These are phyloP conservation scores for Sarcophaga variegata DNA, from an alignment of 2,888 invertebrate genomes.

Conservation along the genomic window DNA sequence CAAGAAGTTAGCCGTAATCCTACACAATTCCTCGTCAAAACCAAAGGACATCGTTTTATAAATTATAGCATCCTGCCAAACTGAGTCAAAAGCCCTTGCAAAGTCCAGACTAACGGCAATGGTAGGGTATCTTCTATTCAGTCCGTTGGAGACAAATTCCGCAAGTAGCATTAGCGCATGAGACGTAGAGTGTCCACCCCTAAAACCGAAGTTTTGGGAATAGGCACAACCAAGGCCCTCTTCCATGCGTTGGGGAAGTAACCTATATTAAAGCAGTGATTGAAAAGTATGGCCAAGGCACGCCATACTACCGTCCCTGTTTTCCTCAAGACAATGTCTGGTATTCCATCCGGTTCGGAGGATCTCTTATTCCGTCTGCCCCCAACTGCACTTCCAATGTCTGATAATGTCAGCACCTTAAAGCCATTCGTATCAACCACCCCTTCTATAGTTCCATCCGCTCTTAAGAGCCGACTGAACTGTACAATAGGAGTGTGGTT, in stretches of 20 bases:
- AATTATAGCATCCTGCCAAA: too few relatives aligned
- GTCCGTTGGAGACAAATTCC: background rate
- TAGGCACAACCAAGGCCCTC: background rate
- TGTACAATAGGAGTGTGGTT: slow-evolving; percentile 26
- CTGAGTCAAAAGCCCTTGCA: background rate
- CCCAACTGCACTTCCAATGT: too few relatives aligned
- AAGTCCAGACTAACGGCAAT: slow-evolving; percentile 12
- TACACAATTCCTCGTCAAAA: background rate
- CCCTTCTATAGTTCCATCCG: too few relatives aligned
- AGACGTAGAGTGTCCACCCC: background rate
- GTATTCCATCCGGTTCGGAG: too few relatives aligned
- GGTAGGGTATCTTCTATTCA: background rate
- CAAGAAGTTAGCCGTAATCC: too few relatives aligned
- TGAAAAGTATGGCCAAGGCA: too few relatives aligned
- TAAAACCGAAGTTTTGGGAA: slow-evolving; percentile 23
- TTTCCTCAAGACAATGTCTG: too few relatives aligned
- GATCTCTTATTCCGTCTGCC: too few relatives aligned
- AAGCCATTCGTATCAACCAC: too few relatives aligned
- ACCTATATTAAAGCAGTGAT: slow-evolving; percentile 23
- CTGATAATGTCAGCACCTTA: too few relatives aligned
- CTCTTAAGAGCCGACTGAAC: too few relatives aligned
- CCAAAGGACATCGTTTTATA: background rate
- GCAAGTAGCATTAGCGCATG: slow-evolving; percentile 12
- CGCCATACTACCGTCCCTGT: too few relatives aligned
- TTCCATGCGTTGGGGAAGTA: slow-evolving; percentile 44